Evolutionary conservation across 2,113 vertebrate species (phyloP).

Genomic region (Rhizomys pruinosus): DNA sequence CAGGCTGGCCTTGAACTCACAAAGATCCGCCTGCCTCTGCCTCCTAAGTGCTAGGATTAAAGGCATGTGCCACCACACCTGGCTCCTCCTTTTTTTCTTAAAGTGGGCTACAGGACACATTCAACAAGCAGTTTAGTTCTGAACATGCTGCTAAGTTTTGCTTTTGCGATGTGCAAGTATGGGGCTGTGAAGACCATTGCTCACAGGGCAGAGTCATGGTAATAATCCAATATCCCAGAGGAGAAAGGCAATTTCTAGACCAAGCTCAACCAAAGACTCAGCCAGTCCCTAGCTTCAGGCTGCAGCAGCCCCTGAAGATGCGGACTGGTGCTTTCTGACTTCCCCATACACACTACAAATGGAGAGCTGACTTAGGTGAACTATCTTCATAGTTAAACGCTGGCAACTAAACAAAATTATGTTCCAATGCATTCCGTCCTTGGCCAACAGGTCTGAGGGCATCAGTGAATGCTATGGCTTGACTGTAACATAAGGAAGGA

Average conservation of each 20-base stretch:
- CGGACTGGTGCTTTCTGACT: accelerated
- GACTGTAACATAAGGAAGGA: conserved; percentile 1
- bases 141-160: background rate
- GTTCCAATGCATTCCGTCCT: background rate
- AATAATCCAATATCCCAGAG: background rate
- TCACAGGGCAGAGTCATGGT: no score
- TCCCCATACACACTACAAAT: background rate
- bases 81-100: no score
- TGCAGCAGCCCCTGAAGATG: background rate
- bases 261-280: background rate
- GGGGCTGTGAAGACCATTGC: background rate
- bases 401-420: background rate
- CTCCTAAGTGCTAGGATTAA: no score
- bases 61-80: no score
- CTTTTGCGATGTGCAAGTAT: background rate
- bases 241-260: background rate
- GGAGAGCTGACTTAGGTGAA: background rate
- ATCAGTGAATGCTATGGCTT: no score
- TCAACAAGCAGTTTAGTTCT: background rate
- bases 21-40: no score
- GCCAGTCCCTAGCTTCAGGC: background rate
- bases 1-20: no score
- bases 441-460: background rate
- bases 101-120: background rate
- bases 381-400: background rate